Conservation (phyloP, 2,113 vertebrate genomes). For the Oreochromis aureus region DNA sequence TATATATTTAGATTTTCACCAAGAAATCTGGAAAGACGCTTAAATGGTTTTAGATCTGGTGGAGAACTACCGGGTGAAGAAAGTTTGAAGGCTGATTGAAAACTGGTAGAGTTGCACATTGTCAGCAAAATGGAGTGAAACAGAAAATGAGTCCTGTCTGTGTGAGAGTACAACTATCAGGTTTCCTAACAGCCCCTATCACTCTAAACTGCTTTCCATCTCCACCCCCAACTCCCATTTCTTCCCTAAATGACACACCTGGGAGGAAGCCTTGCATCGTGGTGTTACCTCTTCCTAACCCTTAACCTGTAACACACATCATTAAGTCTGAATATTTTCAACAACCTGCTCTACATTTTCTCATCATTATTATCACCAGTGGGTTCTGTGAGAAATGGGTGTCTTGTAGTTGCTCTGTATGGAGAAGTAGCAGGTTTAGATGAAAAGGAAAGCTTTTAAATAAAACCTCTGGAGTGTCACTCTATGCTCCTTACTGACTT, state of each 20-base stretch:
- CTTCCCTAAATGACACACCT: constrained; percentile 42
- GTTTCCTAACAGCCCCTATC: constrained; percentile 33
- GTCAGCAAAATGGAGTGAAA: background rate
- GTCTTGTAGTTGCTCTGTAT: background rate
- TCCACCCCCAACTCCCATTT: background rate
- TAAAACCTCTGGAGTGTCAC: background rate
- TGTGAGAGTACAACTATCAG: constrained; percentile 5
- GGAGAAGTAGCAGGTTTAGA: background rate
- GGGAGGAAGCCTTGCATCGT: constrained; percentile 25
- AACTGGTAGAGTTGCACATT: background rate
- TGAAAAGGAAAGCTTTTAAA: background rate
- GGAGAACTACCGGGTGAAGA: background rate
- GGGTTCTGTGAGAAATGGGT: background rate
- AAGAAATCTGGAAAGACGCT: background rate
- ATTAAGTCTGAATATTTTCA: background rate
- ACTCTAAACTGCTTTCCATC: background rate
- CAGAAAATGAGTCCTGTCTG: background rate
- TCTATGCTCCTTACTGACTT: background rate
- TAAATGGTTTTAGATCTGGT: background rate
- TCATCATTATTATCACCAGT: constrained; percentile 10
- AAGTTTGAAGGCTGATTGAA: background rate
- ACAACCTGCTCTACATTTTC: background rate
- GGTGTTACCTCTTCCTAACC: constrained; percentile 30
- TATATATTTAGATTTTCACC: background rate
- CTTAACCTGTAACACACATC: constrained; percentile 28